phyloP scores from a whole-genome alignment of 30 jellyfish, hydroid and myxozoan genomes.

The Hydractinia echinata region DNA sequence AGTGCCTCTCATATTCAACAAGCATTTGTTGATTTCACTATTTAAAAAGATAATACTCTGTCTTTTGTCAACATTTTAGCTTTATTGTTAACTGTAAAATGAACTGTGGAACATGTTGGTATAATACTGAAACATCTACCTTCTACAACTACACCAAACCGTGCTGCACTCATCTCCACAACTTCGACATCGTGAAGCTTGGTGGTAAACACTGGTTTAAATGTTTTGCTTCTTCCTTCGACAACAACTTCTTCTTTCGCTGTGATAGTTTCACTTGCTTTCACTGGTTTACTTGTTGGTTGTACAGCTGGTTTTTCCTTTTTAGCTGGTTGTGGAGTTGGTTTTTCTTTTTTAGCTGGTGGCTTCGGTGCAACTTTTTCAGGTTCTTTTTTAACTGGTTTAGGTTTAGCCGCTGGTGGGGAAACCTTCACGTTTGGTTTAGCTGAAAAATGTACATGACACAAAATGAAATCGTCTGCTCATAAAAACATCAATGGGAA shows the following conservation, averaged over 20 bases:
- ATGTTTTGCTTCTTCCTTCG: constrained; percentile 14
- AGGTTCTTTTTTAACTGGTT: neutral
- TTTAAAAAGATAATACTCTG: no score
- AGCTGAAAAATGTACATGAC: neutral
- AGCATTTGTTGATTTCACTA: no score
- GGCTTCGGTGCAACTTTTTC: neutral
- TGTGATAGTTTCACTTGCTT: constrained; percentile 15
- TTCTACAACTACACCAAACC: constrained; percentile 64
- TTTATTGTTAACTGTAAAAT: no score
- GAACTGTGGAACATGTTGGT: no score
- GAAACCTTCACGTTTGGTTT: neutral
- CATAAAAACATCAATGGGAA: no score
- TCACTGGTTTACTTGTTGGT: neutral
- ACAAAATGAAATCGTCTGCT: no score
- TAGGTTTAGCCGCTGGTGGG: constrained; percentile 2
- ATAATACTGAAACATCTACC: constrained; percentile 18
- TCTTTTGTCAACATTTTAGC: no score
- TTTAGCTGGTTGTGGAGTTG: neutral
- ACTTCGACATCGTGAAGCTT: constrained; percentile 76
- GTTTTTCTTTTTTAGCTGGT: neutral
- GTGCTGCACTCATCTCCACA: constrained; percentile 83
- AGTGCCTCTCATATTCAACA: no score
- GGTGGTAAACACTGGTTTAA: constrained; percentile 48
- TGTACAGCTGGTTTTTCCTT: neutral
- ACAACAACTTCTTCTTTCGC: constrained; percentile 19